phyloP scores from a whole-genome alignment of 2,888 invertebrate genomes.

The Caenorhabditis doughertyi region DNA sequence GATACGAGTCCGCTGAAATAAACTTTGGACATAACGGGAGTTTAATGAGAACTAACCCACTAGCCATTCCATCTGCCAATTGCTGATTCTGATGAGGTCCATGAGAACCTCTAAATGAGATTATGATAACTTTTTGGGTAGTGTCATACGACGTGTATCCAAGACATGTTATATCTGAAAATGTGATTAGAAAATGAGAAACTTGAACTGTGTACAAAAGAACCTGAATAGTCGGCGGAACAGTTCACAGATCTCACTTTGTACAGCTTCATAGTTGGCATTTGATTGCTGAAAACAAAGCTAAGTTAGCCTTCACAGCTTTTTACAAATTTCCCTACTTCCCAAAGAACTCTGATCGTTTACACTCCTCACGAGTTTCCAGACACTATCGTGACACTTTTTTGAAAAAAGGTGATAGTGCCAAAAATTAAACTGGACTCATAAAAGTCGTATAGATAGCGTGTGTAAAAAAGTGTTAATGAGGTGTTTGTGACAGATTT shows the following conservation, averaged over 20 bases:
- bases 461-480: no score
- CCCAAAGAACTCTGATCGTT: no score
- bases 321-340: no score
- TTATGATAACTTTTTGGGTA: constrained; percentile 23
- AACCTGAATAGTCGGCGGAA: background rate
- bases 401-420: no score
- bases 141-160: constrained; percentile 50
- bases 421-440: no score
- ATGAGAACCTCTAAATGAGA: constrained; percentile 51
- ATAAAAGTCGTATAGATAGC: no score
- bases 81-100: constrained; percentile 38
- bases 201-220: background rate
- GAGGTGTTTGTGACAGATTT: no score
- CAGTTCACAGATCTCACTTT: constrained; percentile 30
- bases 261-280: constrained; percentile 43
- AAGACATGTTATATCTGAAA: constrained; percentile 43
- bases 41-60: constrained; percentile 11
- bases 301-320: no score
- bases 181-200: background rate
- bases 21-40: background rate
- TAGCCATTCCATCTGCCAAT: background rate
- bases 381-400: no score
- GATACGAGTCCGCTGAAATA: constrained; percentile 28
- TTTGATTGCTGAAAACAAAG: constrained; percentile 35
- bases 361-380: no score